Base-by-base conservation (phyloP, 1,140 invertebrate species). In the Bombus pascuorum region DNA sequence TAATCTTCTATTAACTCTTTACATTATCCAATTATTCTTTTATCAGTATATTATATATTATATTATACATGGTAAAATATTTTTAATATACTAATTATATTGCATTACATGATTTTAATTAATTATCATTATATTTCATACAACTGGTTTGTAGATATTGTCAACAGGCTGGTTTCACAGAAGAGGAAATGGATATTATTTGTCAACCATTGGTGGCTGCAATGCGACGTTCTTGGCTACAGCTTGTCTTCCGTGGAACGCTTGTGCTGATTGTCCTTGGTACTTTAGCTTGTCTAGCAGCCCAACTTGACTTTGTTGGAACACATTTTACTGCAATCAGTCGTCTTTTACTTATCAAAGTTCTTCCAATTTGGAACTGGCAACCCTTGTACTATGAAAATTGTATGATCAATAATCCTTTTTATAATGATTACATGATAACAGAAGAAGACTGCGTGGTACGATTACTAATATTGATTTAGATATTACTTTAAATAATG, bases 281-380 rank as follows among this genome's bases (percentile, higher is more conserved):
- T 10, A 94, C 93, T n/a, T 79, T 95, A 39, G 84, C 95, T 0
- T 96, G 96, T 89, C 87, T 95, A 15, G 91, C 94, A 3, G 91
- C 94, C 1, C 95, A 96, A 71, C 82, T 95, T 28, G 95, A 96
- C 82, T 94, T 93, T 32, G 92, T 95, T 95, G 96, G 96, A 91
- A 96, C 93, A 3, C 95, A 96, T 84, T 95, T 97, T 6, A 95
- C 96, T 0, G 97, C 97, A 0, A 91, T 97, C 28, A 96, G 95
- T 15, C 95, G 97, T 82, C 95, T 97, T n/a, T 87, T 96, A 6
- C 91, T 97, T 83, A 96, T 97, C 28, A 97, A 97, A 95, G 90
- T 97, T 15, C 92, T 98, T 18, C 97, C 97, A 2, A 95, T 97
- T 57, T 98, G 97, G 97, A 97, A 98, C 91, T 98, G 97, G 97